Percentiles rank a stretch among this genome's conserved stretches.
phyloP scores from a whole-genome alignment of 2,797 vertebrate species.

The Molothrus aeneus region DNA sequence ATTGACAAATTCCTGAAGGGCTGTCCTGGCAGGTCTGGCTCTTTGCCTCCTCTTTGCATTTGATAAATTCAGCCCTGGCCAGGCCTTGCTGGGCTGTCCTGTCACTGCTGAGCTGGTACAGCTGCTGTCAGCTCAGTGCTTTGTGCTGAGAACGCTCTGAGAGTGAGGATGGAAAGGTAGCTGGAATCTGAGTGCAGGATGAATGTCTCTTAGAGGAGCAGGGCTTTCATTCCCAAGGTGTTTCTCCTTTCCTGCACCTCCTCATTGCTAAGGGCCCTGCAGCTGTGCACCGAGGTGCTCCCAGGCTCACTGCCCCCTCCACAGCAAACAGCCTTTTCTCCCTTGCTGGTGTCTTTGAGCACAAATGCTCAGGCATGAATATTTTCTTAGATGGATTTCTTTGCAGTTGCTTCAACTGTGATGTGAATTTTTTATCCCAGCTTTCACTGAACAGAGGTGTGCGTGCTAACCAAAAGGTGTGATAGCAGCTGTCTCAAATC shows the following conservation, averaged over 20 bases:
- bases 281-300: not conserved
- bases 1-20: not conserved
- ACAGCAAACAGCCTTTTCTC: not conserved
- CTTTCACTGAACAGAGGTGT: not conserved
- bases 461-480: not conserved
- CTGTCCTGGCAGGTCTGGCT: not conserved
- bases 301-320: not conserved
- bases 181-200: not conserved
- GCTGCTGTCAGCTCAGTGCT: not conserved
- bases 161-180: not conserved
- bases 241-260: not conserved
- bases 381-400: not conserved
- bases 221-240: not conserved
- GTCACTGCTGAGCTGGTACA: not conserved
- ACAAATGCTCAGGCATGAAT: not conserved
- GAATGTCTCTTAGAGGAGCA: not conserved
- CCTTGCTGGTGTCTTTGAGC: not conserved
- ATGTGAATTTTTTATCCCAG: not conserved
- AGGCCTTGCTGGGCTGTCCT: not conserved
- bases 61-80: not conserved
- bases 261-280: not conserved
- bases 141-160: not conserved
- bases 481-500: not conserved
- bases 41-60: not conserved
- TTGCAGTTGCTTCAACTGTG: not conserved